Conservation (phyloP, 2,113 vertebrate genomes). For the Eulemur rufifrons region DNA sequence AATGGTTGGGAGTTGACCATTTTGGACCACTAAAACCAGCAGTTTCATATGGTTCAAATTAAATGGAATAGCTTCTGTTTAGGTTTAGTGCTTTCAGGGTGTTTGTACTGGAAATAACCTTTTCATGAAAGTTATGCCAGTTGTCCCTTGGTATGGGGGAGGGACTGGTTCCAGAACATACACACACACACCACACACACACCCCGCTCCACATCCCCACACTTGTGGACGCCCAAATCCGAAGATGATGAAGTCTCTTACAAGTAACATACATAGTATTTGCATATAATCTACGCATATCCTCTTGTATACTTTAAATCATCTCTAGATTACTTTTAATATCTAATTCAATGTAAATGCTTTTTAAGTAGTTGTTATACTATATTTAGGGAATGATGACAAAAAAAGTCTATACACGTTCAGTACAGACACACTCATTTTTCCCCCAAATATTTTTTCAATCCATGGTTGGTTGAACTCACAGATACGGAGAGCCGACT, state of each 20-base stretch:
- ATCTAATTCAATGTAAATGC: neutral
- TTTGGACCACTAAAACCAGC: neutral
- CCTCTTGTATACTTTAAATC: neutral
- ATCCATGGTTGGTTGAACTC: neutral
- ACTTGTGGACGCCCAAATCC: neutral
- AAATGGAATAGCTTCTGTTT: neutral
- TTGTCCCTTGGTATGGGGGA: neutral
- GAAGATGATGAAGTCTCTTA: neutral
- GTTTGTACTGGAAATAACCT: conserved; percentile 12
- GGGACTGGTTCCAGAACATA: neutral
- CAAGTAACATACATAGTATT: neutral
- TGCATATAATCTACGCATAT: neutral
- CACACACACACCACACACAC: no score
- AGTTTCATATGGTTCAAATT: neutral
- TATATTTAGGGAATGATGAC: neutral
- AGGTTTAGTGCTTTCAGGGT: conserved; percentile 22
- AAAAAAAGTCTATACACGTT: neutral
- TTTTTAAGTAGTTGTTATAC: neutral
- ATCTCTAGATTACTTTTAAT: neutral
- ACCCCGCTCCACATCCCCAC: neutral
- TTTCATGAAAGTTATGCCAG: conserved; percentile 27
- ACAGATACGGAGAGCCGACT: neutral
- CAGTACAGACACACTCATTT: neutral
- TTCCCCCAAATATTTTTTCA: neutral
- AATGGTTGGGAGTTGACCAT: neutral